These are phyloP conservation scores for Luffia ferchaultella DNA, from an alignment of 2,888 invertebrate species.

Conservation along the genomic window DNA sequence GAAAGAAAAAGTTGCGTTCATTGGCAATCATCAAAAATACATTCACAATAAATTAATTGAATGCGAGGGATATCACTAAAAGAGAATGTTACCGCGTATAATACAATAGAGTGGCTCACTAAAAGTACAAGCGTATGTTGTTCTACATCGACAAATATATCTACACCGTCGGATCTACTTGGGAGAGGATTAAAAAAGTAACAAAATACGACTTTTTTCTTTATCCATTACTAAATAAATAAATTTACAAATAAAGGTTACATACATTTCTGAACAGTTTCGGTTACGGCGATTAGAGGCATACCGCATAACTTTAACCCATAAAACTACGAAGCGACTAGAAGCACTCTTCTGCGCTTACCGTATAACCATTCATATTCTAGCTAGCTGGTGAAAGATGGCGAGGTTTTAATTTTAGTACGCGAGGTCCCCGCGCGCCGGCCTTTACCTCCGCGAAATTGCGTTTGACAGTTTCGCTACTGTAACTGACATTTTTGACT, in stretches of 20 bases:
- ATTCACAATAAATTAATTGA: slow-evolving; percentile 15
- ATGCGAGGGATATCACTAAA: slow-evolving; percentile 39
- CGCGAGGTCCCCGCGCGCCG: no score
- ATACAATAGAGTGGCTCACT: slow-evolving; percentile 59
- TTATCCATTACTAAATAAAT: slow-evolving; percentile 36
- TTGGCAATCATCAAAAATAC: neutral
- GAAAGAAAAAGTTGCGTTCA: neutral
- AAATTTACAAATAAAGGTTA: slow-evolving; percentile 53
- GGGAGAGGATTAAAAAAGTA: slow-evolving; percentile 36
- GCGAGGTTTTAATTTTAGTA: no score
- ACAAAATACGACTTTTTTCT: slow-evolving; percentile 60
- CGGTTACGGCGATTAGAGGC: no score
- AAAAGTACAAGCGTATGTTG: slow-evolving; percentile 64
- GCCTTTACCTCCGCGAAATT: neutral
- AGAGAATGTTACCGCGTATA: slow-evolving; percentile 39
- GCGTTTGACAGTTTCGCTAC: no score
- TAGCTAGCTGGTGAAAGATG: no score
- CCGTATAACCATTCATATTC: no score
- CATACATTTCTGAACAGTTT: no score
- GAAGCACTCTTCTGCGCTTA: no score
- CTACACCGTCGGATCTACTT: slow-evolving; percentile 58
- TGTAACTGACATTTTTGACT: no score
- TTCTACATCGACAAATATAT: slow-evolving; percentile 33
- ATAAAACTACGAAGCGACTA: no score
- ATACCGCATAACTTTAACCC: no score